Conservation (phyloP, 2,888 invertebrate species). For the Perizoma affinitatum region DNA sequence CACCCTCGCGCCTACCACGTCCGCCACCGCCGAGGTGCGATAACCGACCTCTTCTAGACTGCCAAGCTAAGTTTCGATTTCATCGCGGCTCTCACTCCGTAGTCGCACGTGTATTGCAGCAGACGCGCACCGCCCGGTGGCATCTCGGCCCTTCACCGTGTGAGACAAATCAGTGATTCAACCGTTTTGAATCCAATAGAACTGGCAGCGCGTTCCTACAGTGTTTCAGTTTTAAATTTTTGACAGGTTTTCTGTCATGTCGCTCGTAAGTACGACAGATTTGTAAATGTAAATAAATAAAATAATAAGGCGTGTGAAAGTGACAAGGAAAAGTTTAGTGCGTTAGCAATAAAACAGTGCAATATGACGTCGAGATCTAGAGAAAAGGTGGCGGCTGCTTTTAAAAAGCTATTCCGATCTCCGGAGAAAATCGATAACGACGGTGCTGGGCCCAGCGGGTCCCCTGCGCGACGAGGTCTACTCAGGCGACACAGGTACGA, state of each 20-base stretch:
- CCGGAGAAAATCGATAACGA: conserved; percentile 88
- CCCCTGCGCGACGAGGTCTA: conserved; percentile 84
- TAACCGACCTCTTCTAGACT: conserved; percentile 62
- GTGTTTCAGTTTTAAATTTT: conserved; percentile 55
- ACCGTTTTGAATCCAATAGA: conserved; percentile 43
- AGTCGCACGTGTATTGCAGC: conserved; percentile 66
- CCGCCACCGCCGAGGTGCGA: conserved; percentile 60
- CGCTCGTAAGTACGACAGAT: conserved; percentile 52
- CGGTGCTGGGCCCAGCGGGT: conserved; percentile 84
- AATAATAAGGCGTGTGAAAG: conserved; percentile 45
- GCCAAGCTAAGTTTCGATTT: conserved; percentile 70
- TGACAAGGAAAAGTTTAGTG: conserved; percentile 54
- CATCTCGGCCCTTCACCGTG: conserved; percentile 49
- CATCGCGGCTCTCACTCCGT: conserved; percentile 64
- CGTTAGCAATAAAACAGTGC: conserved; percentile 51
- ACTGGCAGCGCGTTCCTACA: conserved; percentile 38
- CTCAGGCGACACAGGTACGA: conserved; percentile 76
- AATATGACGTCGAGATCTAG: conserved; percentile 91
- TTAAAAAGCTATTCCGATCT: conserved; percentile 90
- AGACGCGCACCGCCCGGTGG: conserved; percentile 45
- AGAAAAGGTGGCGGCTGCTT: conserved; percentile 92
- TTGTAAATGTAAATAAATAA: conserved; percentile 54
- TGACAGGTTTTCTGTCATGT: conserved; percentile 60
- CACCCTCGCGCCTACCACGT: conserved; percentile 58
- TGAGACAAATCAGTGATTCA: conserved; percentile 59